Percentiles rank a stretch among this genome's conserved stretches.
These are phyloP conservation scores for Leucozona laternaria DNA, from an alignment of 2,888 invertebrate species.

Conservation along the genomic window DNA sequence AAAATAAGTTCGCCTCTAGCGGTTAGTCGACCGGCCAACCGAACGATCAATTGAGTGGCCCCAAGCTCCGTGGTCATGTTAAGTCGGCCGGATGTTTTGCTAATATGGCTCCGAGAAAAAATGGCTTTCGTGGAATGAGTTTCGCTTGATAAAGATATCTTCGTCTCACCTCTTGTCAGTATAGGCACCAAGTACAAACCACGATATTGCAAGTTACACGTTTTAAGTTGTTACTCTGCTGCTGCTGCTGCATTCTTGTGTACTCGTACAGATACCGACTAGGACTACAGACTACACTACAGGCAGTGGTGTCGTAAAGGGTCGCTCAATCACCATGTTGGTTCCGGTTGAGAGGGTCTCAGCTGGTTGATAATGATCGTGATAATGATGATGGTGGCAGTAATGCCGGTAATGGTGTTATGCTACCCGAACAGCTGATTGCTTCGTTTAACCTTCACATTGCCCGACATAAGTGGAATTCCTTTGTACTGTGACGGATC, in stretches of 20 bases:
- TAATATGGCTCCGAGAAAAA: conserved; percentile 38
- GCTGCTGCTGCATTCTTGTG: conserved; percentile 48
- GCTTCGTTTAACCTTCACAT: conserved; percentile 73
- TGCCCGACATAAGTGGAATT: conserved; percentile 71
- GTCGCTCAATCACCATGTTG: conserved; percentile 35
- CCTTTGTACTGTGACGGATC: conserved; percentile 70
- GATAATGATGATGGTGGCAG: conserved; percentile 49
- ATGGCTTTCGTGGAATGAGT: conserved; percentile 35
- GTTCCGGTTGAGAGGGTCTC: conserved; percentile 50
- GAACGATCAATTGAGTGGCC: conserved; percentile 1
- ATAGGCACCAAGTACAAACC: background rate
- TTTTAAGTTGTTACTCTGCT: conserved; percentile 36
- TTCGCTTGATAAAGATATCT: conserved; percentile 52
- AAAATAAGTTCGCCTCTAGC: conserved; percentile 6
- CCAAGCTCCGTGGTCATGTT: conserved; percentile 8
- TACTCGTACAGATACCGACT: background rate
- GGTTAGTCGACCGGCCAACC: background rate
- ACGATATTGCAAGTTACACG: conserved; percentile 20
- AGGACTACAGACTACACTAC: background rate
- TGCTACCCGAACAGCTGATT: conserved; percentile 73
- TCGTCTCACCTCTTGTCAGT: background rate
- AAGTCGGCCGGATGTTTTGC: conserved; percentile 52
- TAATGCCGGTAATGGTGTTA: conserved; percentile 60
- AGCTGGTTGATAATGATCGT: conserved; percentile 52
- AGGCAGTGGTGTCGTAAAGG: conserved; percentile 4